These are phyloP conservation scores for Drosophila anomalata DNA, from an alignment of 2,888 invertebrate genomes.

Conservation along the genomic window DNA sequence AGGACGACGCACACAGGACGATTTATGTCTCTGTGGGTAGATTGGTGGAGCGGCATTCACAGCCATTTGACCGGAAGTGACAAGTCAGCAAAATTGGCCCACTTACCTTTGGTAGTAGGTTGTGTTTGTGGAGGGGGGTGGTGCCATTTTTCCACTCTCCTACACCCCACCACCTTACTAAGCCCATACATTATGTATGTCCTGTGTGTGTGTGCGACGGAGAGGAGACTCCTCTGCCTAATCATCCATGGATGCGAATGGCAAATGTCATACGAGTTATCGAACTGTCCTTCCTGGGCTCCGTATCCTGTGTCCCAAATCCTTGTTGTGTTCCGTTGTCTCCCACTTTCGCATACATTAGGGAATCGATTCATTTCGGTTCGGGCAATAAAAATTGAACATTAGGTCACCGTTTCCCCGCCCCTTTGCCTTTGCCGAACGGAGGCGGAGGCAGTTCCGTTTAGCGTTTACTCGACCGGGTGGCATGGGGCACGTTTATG, in stretches of 20 bases:
- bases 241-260: slow-evolving; percentile 67
- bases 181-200: slow-evolving; percentile 39
- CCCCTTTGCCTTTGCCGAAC: neutral
- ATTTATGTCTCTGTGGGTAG: slow-evolving; percentile 53
- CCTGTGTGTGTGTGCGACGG: slow-evolving; percentile 5
- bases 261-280: slow-evolving; percentile 66
- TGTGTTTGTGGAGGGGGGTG: neutral
- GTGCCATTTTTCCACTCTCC: slow-evolving; percentile 9
- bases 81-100: slow-evolving; percentile 75
- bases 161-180: neutral
- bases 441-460: neutral
- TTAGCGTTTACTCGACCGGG: slow-evolving; percentile 8
- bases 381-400: slow-evolving; percentile 71
- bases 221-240: slow-evolving; percentile 56
- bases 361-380: slow-evolving; percentile 72
- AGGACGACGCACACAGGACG: slow-evolving; percentile 10
- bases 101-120: slow-evolving; percentile 56
- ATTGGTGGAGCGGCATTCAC: slow-evolving; percentile 51
- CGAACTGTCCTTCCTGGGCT: slow-evolving; percentile 38
- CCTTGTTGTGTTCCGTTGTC: slow-evolving; percentile 31
- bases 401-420: slow-evolving; percentile 54
- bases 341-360: slow-evolving; percentile 59
- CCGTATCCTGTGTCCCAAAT: slow-evolving; percentile 8
- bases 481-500: slow-evolving; percentile 58
- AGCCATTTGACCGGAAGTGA: slow-evolving; percentile 76